Percentiles rank a stretch among this genome's conserved stretches.
phyloP scores from a whole-genome alignment of 2,113 vertebrate species.

The Stegostoma tigrinum region DNA sequence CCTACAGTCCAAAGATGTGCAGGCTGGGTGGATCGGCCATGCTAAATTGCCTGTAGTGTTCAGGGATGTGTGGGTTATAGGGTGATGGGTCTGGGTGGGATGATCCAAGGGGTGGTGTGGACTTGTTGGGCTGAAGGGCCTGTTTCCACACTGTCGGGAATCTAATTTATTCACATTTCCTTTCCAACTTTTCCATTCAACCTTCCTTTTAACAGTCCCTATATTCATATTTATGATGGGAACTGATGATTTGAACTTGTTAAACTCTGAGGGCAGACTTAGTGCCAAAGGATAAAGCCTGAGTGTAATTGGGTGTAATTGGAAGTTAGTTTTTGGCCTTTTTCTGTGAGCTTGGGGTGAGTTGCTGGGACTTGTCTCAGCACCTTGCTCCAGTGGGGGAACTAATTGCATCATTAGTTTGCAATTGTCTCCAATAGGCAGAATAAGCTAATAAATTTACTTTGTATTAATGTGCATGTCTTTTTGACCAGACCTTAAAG shows the following conservation, averaged over 20 bases:
- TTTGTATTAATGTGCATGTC: no score
- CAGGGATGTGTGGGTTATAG: no score
- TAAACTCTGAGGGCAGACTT: background rate
- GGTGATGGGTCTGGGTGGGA: no score
- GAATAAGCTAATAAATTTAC: no score
- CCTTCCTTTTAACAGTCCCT: background rate
- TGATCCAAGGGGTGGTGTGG: no score
- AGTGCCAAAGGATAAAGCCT: background rate
- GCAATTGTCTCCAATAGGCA: no score
- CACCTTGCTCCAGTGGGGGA: background rate
- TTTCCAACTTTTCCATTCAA: background rate
- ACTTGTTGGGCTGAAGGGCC: no score
- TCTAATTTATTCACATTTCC: background rate
- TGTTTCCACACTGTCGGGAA: no score
- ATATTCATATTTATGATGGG: background rate
- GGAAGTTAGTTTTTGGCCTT: background rate
- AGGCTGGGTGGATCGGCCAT: no score
- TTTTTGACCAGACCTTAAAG: no score
- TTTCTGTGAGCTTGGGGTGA: background rate
- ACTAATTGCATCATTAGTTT: background rate
- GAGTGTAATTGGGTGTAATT: background rate
- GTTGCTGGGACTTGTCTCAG: background rate
- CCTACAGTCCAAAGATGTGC: no score
- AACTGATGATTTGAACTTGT: background rate
- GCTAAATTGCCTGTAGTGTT: no score